phyloP scores from a whole-genome alignment of 1,140 invertebrate genomes.

The Trypoxylus dichotomus region DNA sequence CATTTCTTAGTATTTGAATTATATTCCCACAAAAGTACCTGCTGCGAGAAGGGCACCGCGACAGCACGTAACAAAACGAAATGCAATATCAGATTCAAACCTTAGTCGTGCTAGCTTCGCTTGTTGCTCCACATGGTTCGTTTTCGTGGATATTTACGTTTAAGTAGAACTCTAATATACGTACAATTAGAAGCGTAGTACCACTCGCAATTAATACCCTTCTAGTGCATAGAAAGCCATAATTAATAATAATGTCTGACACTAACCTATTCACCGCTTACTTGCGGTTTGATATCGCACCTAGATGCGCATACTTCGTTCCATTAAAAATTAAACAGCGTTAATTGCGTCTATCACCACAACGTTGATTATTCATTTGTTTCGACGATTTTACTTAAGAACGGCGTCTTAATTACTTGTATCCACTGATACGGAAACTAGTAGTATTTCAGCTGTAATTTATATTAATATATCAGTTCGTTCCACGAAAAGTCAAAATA shows the following conservation, averaged over 20 bases:
- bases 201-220: not conserved
- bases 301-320: not conserved
- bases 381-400: not conserved
- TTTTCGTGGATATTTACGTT: not conserved
- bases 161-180: not conserved
- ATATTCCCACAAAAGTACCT: not conserved
- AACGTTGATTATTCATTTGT: not conserved
- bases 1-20: not conserved
- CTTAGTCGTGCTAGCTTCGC: not conserved
- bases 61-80: not conserved
- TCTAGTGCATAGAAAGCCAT: not conserved
- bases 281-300: not conserved
- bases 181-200: not conserved
- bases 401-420: not conserved
- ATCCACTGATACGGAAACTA: not conserved
- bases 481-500: no score
- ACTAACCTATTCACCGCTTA: not conserved
- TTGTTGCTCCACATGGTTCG: not conserved
- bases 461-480: not conserved
- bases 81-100: not conserved
- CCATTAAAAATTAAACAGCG: not conserved
- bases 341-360: not conserved
- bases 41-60: not conserved
- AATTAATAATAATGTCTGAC: not conserved
- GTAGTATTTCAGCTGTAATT: not conserved